Evolutionary conservation across 2,797 vertebrate species (phyloP), one percentile per base, ranked within the genome.

Genomic region (Gymnothorax javanicus): DNA sequence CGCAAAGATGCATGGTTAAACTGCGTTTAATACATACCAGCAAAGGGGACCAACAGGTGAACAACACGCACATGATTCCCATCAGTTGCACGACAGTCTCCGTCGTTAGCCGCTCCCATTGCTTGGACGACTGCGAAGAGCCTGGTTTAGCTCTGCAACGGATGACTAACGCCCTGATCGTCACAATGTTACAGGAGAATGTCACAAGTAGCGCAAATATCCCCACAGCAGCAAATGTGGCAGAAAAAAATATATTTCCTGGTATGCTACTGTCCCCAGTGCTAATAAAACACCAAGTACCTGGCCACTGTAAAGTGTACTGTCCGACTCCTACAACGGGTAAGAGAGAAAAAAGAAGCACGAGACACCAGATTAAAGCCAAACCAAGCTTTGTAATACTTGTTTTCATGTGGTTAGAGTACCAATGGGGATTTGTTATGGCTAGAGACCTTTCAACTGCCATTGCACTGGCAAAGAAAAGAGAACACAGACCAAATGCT

Each of bases 201-300:
- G 98, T 99, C 20, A 98, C 92, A 1, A 95, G 90, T 82, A 99
- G 93, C 0, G 98, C 96, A 79, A 95, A 94, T 62, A 99, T 96
- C 77, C 98, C 99, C 86, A 99, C 92, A 4, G 89, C 79, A 0
- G 98, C 97, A 82, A 99, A 99, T 6, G 97, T 94, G 17, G 95
- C 93, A 87, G 98, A 96, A 58, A 99, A 97, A 67, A 96, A 95
- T 82, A 91, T 91, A 73, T 95, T 96, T 0, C 95, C 96, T 2
- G 87, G 91, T 62, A 93, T 87, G 0, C 93, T 43, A 69, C 87
- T 89, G 86, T 95, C 95, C 12, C 95, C 95, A 0, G 95, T 95
- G 94, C 95, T 95, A 91, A 99, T 98, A 88, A 99, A 99, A 92
- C 99, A 99, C 98, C 98, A 99, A 0, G 97, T 99, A 5, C 98